Evolutionary conservation across 2,797 vertebrate genomes (phyloP).

Genomic region (Spheniscus humboldti): DNA sequence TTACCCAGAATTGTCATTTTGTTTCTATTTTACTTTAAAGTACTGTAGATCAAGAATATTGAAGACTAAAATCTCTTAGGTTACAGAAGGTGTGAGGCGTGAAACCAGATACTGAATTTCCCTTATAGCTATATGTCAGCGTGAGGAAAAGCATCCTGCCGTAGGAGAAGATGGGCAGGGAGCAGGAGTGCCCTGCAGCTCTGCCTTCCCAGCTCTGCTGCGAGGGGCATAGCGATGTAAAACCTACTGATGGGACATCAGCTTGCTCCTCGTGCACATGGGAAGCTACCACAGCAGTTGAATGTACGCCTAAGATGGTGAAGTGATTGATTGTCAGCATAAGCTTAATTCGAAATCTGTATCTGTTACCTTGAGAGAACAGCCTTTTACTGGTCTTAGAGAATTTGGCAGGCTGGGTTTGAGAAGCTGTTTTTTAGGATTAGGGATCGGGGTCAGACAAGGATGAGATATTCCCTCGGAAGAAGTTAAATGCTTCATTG

Average conservation of each 20-base stretch:
- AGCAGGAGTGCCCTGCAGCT: not conserved
- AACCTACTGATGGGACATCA: not conserved
- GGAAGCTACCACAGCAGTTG: not conserved
- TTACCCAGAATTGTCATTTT: not conserved
- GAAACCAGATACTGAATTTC: not conserved
- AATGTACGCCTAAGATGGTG: not conserved
- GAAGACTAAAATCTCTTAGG: not conserved
- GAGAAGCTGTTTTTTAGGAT: not conserved
- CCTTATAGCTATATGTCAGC: not conserved
- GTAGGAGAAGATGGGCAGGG: not conserved
- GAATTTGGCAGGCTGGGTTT: not conserved
- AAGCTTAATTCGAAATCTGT: not conserved
- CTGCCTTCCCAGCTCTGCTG: not conserved
- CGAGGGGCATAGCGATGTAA: not conserved
- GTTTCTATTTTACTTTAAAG: not conserved
- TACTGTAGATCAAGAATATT: not conserved
- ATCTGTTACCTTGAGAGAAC: not conserved
- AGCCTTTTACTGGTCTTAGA: not conserved
- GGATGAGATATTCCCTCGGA: not conserved
- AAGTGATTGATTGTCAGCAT: not conserved
- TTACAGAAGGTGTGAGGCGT: not conserved
- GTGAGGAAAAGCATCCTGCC: not conserved
- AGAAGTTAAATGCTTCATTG: not conserved
- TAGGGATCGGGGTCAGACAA: not conserved
- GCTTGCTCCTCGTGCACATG: fast-evolving